phyloP scores from a whole-genome alignment of 2,888 invertebrate species.

The Cantharis rufa region DNA sequence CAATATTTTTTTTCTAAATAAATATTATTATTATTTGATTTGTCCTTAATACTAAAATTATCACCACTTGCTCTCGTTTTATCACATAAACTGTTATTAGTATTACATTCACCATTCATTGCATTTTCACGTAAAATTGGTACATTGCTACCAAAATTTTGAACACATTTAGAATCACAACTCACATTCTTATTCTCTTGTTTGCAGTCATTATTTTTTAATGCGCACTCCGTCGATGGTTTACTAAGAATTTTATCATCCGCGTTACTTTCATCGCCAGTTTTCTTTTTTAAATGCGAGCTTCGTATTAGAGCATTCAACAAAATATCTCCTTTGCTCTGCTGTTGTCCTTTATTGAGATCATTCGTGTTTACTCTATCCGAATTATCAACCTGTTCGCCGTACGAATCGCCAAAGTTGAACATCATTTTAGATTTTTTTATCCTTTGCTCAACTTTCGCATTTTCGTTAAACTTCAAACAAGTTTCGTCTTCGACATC shows the following conservation, averaged over 20 bases:
- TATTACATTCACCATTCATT: slow-evolving; percentile 29
- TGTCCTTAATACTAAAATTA: slow-evolving; percentile 53
- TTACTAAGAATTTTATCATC: slow-evolving; percentile 18
- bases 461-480: slow-evolving; percentile 38
- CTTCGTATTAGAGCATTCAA: slow-evolving; percentile 54
- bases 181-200: slow-evolving; percentile 27
- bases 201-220: background rate
- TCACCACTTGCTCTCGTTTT: slow-evolving; percentile 50
- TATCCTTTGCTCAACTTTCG: slow-evolving; percentile 33
- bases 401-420: slow-evolving; percentile 49
- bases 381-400: slow-evolving; percentile 23
- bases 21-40: slow-evolving; percentile 46
- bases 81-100: slow-evolving; percentile 49
- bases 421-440: slow-evolving; percentile 51
- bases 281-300: slow-evolving; percentile 35
- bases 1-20: slow-evolving; percentile 50
- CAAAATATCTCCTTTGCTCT: slow-evolving; percentile 47
- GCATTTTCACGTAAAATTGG: slow-evolving; percentile 38
- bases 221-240: slow-evolving; percentile 1
- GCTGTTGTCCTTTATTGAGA: slow-evolving; percentile 43
- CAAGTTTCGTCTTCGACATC: slow-evolving; percentile 3
- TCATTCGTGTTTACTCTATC: slow-evolving; percentile 39
- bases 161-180: slow-evolving; percentile 41
- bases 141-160: slow-evolving; percentile 33
- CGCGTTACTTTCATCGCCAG: slow-evolving; percentile 16